Evolutionary conservation across 2,113 vertebrate genomes (phyloP), one percentile per base, ranked within the genome.

Genomic region (Trogon surrucura): DNA sequence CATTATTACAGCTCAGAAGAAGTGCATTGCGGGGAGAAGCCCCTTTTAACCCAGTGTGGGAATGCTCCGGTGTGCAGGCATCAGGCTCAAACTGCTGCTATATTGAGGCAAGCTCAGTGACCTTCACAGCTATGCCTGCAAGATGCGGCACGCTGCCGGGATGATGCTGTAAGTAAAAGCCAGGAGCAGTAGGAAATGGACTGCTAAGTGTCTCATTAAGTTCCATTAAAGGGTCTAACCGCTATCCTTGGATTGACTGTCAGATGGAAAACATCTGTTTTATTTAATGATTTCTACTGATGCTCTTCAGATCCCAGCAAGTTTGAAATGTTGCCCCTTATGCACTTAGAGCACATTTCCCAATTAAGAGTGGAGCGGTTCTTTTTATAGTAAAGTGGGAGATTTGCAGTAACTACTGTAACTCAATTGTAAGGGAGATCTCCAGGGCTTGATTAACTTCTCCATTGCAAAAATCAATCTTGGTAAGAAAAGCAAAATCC

Each of bases 241-340:
- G 22, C 58, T 64, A 16, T 25, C 72, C 87, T 73, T 41, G 62
- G 54, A 80, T 27, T 51, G 77, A 80, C 34, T 85, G 74, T 69
- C 75, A 66, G 79, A 92, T 83, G 74, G 80, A 96, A 93, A 96
- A 90, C 88, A 91, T 77, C 89, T 80, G 64, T 29, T 92, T 36
- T 56, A 72, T 80, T 85, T 87, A 97, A 89, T 91, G 88, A 90
- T 36, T 77, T 70, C 77, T 80, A 64, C 38, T 70, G 83, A 80
- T 73, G 69, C 58, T 90, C 94, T 95, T 94, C 78, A 93, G 88
- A 96, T 67, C 91, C 29, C 50, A 86, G 58, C 67, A 72, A 61
- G 87, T 88, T 85, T 65, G 73, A 96, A 73, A 95, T 80, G 69
- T 41, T 88, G 74, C 80, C 57, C 79, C 27, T 75, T 47, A 23